Evolutionary conservation across 2,888 invertebrate species (phyloP).

Genomic region (Cantharis flavilabris): DNA sequence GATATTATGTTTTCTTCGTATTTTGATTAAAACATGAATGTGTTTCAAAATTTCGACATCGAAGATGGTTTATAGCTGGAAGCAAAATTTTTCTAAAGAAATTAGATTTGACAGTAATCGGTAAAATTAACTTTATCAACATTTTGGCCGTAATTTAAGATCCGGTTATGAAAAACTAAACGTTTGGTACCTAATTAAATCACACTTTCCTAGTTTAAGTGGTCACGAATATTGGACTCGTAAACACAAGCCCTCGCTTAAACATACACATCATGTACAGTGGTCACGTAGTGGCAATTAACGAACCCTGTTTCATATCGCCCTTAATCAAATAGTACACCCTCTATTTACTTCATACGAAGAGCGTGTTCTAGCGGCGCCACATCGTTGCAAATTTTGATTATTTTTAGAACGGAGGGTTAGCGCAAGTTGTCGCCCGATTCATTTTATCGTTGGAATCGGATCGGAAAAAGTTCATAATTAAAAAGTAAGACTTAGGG

Average conservation of each 20-base stretch:
- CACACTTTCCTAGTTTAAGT: conserved; percentile 24
- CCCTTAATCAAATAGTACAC: conserved; percentile 42
- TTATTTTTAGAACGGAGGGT: conserved; percentile 31
- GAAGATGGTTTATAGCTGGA: too few relatives aligned
- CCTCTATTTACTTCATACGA: conserved; percentile 37
- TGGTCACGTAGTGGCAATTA: conserved; percentile 45
- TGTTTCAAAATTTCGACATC: too few relatives aligned
- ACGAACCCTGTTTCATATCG: conserved; percentile 47
- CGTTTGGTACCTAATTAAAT: conserved; percentile 18
- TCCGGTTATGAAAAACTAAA: not conserved
- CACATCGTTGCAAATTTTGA: conserved; percentile 34
- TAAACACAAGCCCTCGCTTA: conserved; percentile 39
- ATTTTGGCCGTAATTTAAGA: not conserved
- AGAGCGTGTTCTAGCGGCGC: conserved; percentile 26
- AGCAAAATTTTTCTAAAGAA: not conserved
- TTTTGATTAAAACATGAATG: too few relatives aligned
- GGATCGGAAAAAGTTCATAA: conserved; percentile 18
- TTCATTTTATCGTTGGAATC: conserved; percentile 22
- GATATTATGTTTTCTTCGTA: too few relatives aligned
- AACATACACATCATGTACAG: conserved; percentile 30
- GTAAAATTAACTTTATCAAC: not conserved
- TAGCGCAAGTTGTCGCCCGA: conserved; percentile 11
- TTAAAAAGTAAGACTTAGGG: conserved; percentile 12
- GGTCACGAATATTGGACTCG: conserved; percentile 31
- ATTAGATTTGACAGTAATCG: not conserved